Evolutionary conservation across 2,113 vertebrate genomes (phyloP), one percentile per base, ranked within the genome.

Genomic region (Malurus alboscapulatus): DNA sequence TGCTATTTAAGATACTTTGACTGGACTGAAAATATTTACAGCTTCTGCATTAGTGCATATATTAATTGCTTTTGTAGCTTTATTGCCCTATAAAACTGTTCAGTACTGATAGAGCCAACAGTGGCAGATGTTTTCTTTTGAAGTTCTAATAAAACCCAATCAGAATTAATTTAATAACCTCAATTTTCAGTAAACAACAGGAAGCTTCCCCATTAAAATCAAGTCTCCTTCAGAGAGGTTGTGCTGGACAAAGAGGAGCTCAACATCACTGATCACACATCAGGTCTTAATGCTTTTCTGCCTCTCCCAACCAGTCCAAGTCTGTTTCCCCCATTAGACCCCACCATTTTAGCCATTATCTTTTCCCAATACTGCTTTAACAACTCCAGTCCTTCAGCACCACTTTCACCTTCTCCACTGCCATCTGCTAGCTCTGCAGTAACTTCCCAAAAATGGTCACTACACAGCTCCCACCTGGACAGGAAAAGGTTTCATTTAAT

Each of bases 21-120:
- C 44, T 48, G 18, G 50, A 63, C 66, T 71, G 57, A 87, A 96
- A 92, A 62, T 91, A 93, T 91, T 92, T 89, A 92, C 77, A 78
- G 11, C 27, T 84, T 71, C 40, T 89, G 30, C 19, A 71, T 67
- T 87, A 81, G 10, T 51, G 24, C 30, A 58, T 67, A 21, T 63
- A 66, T 71, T 88, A 88, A 93, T 77, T 84, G 21, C 14, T 50
- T 24, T 32, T 86, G 38, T 77, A 81, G 24, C 20, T 91, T 91
- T 68, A 53, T 44, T 63, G 21, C 36, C 40, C 19, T 59, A 67
- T 57, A 67, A 84, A 95, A 93, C 30, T 25, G 13, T 27, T 78
- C 42, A 81, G 36, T 3, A 57, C 29, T n/a, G 30, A 48, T 30
- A 38, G 14, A 78, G 40, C 19, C 22, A 80, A 51, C 3, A 13